Evolutionary conservation across 2,113 vertebrate genomes (phyloP), one percentile per base, ranked within the genome.

Genomic region (Eulemur macaco): DNA sequence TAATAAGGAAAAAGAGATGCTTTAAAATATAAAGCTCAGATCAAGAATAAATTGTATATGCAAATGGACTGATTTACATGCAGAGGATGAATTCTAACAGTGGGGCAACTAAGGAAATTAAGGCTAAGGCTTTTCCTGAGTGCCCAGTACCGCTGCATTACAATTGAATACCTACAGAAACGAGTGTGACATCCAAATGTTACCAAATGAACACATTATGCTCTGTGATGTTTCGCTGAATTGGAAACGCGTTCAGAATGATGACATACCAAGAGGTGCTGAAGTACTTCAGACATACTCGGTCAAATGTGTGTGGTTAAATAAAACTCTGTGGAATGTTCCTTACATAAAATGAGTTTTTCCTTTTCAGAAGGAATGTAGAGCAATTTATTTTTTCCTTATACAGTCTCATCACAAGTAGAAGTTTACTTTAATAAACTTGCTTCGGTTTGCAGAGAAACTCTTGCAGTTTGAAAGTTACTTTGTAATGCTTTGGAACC

Each of bases 31-130:
- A 97, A 96, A 95, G 69, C 82, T 89, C 77, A 86, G 71, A 91
- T 95, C 52, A 56, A 69, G 97, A 97, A 98, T 96, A 97, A 81
- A 97, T 97, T 95, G 56, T 82, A 86, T 60, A 97, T 97, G 95
- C 91, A 97, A 96, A 97, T 97, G 50, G 85, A 69, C 96, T 97
- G 96, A 95, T 98, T 98, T 95, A 52, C 56, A 97, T 96, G 96
- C 97, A 91, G 73, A 73, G 54, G 71, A 63, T 69, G 74, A 56
- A 91, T 86, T 93, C 71, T 76, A 92, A 91, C 95, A 92, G 87
- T 85, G 71, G 93, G 89, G 39, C 81, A 94, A 64, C 90, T 94
- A 63, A 34, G 95, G 97, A 97, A 97, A 97, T 97, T 87, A 95
- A 96, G 94, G 89, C 86, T 82, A 78, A 90, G 0, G 11, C 86